These are phyloP conservation scores for Riparia riparia DNA, from an alignment of 2,113 vertebrate species.

Conservation along the genomic window DNA sequence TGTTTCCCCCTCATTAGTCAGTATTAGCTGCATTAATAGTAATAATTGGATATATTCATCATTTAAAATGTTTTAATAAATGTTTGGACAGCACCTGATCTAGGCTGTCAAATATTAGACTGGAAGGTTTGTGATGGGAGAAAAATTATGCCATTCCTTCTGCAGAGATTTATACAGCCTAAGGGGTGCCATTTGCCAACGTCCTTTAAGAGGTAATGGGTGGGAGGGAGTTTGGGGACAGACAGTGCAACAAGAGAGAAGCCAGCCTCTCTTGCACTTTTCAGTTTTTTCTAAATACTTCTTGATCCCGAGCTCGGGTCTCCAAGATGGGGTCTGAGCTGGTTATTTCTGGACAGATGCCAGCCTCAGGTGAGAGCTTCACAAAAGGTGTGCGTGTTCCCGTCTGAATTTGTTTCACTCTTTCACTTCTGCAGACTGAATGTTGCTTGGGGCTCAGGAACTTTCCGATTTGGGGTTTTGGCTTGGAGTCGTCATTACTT, in stretches of 20 bases:
- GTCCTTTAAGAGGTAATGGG: slow-evolving; percentile 43
- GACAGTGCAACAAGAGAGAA: not conserved
- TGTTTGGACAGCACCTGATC: slow-evolving; percentile 88
- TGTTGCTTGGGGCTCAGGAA: not conserved
- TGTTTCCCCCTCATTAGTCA: slow-evolving; percentile 88
- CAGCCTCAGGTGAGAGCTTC: not conserved
- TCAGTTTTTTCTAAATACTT: not conserved
- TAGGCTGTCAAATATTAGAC: slow-evolving; percentile 80
- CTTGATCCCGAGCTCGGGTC: not conserved
- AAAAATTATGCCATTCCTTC: slow-evolving; percentile 73
- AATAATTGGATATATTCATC: slow-evolving; percentile 91
- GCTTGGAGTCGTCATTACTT: not conserved
- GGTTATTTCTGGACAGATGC: not conserved
- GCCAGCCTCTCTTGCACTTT: not conserved
- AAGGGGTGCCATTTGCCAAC: slow-evolving; percentile 59
- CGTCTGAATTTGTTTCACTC: not conserved
- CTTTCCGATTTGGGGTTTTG: slow-evolving; percentile 25
- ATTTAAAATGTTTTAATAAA: slow-evolving; percentile 91
- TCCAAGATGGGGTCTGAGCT: not conserved
- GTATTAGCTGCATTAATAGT: slow-evolving; percentile 90
- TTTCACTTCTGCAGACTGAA: not conserved
- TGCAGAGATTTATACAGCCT: slow-evolving; percentile 78
- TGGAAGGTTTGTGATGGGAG: slow-evolving; percentile 79
- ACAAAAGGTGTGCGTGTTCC: not conserved
- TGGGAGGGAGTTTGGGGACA: slow-evolving; percentile 18